A percentile compares a stretch with the other conserved stretches of the same genome.
These are phyloP conservation scores for Ephialtes manifestator DNA, from an alignment of 2,888 invertebrate species.

Conservation along the genomic window DNA sequence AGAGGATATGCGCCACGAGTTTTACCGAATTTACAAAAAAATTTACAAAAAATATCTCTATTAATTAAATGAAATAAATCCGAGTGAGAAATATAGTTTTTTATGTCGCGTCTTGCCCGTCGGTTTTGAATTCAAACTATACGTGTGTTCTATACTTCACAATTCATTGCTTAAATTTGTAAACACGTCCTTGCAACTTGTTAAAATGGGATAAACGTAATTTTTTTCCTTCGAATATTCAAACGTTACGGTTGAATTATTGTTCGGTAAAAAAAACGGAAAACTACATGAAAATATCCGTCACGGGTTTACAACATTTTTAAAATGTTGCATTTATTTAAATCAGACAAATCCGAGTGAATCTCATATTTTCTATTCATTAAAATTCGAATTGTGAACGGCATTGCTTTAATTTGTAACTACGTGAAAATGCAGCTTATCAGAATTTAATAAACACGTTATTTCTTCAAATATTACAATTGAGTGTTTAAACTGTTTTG, in stretches of 20 bases:
- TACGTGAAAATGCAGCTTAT: neutral
- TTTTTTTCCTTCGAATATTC: neutral
- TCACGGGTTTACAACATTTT: neutral
- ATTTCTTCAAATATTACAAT: neutral
- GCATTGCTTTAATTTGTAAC: neutral
- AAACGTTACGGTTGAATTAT: neutral
- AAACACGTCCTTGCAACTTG: neutral
- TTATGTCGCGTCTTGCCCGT: neutral
- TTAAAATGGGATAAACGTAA: neutral
- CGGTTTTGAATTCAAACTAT: neutral
- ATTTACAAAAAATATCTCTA: neutral
- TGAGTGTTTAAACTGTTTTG: neutral
- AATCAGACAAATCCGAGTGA: neutral
- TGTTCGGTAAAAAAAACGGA: too few relatives aligned
- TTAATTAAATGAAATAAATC: neutral
- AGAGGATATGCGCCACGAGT: conserved; percentile 29
- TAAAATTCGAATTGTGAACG: neutral
- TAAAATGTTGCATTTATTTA: neutral
- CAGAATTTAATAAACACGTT: neutral
- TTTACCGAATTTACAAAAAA: neutral
- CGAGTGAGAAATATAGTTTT: neutral
- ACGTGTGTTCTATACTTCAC: neutral
- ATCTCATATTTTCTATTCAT: neutral
- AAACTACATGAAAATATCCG: too few relatives aligned
- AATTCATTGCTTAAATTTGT: neutral